Evolutionary conservation across 2,113 vertebrate species (phyloP), one percentile per base, ranked within the genome.

Genomic region (Sinocyclocheilus rhinocerous): DNA sequence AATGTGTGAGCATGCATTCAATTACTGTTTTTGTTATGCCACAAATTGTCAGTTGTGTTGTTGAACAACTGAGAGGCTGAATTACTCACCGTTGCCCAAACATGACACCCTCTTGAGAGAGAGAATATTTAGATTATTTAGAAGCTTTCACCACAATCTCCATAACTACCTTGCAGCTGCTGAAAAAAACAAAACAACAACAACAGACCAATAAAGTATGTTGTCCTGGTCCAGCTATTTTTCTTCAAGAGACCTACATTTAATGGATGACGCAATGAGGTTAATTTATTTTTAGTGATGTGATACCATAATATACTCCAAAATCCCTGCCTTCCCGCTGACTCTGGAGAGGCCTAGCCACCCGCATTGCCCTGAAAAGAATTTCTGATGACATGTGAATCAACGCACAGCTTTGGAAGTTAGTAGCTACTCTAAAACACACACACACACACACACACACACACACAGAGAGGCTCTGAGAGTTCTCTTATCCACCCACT

Each of bases 351-450:
- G 42, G 20, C 55, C 42, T 63, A 36, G 39, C 69, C 85, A 76
- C 59, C 42, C 10, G 70, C 78, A 33, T 76, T 82, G 57, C 42
- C 57, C 69, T 86, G 77, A 73, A 80, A 70, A 86, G 77, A 16
- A 36, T 80, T 72, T 70, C 45, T 73, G 52, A 82, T 70, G 65
- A 26, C 70, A 76, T 67, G 18, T 36, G 70, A 86, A 11, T 81
- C 57, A 48, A 83, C 6, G 10, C 73, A 76, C 73, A 65, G 42
- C 42, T 20, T 24, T 76, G 20, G 59, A 63, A 18, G 57, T 76
- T 75, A 67, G 36, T 45, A 75, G 72, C 70, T 86, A 48, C 42
- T 55, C 93, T 91, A 91, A 85, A 91, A 93, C 91, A 88, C 92
- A 39, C 92, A 92, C 91, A 36, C 81, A 26, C 24, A 48, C 39